phyloP scores from a whole-genome alignment of 2,113 vertebrate species.

The Vombatus ursinus region DNA sequence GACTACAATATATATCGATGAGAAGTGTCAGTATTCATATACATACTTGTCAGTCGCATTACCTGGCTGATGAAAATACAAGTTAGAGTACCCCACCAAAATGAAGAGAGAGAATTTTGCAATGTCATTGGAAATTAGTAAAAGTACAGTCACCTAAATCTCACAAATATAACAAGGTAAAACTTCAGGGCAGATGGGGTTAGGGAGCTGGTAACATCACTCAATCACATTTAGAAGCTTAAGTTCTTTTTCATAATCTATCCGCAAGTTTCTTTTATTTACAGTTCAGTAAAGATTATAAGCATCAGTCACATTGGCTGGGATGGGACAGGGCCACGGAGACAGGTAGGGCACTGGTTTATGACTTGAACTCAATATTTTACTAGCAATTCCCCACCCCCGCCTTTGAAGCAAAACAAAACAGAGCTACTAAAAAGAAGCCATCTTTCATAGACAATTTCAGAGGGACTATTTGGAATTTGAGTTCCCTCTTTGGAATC shows the following conservation, averaged over 20 bases:
- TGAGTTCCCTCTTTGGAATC: constrained; percentile 11
- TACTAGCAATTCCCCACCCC: background rate
- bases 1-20: constrained; percentile 88
- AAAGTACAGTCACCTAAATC: constrained; percentile 55
- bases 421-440: background rate
- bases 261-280: constrained; percentile 56
- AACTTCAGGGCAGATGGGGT: constrained; percentile 39
- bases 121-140: constrained; percentile 79
- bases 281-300: constrained; percentile 59
- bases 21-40: constrained; percentile 87
- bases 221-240: constrained; percentile 57
- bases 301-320: constrained; percentile 36
- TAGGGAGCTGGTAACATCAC: constrained; percentile 28
- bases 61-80: constrained; percentile 83
- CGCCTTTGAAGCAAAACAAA: background rate
- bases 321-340: background rate
- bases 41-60: constrained; percentile 84
- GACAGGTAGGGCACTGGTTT: background rate
- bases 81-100: constrained; percentile 71
- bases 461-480: background rate
- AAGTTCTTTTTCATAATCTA: constrained; percentile 47
- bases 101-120: constrained; percentile 74
- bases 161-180: constrained; percentile 62
- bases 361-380: constrained; percentile 26
- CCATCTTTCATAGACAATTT: background rate